Conservation (phyloP, 1,140 invertebrate genomes). For the Drosophila seguyi region DNA sequence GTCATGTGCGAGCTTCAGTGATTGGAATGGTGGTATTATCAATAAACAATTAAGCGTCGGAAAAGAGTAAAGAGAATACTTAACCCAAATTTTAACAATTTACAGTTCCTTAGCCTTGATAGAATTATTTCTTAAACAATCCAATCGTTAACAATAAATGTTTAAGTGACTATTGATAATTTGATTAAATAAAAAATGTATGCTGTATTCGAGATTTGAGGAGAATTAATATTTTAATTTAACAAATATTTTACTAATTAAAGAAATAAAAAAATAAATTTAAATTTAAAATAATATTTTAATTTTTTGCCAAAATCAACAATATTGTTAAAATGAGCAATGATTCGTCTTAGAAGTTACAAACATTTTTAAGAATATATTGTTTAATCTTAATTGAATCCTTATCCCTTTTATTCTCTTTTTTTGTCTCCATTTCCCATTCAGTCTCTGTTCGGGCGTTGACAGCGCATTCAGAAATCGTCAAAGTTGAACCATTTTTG, state of each 20-base stretch:
- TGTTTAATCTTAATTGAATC: neutral
- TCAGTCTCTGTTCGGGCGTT: neutral
- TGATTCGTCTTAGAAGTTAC: too few species aligned
- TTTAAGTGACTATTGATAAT: neutral
- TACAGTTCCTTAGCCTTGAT: constrained; percentile 4
- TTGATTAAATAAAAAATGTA: too few species aligned
- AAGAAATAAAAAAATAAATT: too few species aligned
- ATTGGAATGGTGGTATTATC: constrained; percentile 20
- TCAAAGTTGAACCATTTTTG: constrained; percentile 34
- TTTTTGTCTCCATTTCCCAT: neutral
- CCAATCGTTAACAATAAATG: neutral
- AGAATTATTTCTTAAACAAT: constrained; percentile 21
- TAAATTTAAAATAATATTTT: too few species aligned
- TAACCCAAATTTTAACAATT: constrained; percentile 26
- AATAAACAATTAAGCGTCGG: constrained; percentile 28
- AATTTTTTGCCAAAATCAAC: neutral
- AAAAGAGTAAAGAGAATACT: constrained; percentile 27
- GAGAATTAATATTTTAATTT: neutral
- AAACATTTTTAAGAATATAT: too few species aligned
- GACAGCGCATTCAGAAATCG: constrained; percentile 39
- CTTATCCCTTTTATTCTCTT: neutral
- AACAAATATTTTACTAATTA: neutral
- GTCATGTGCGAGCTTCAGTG: constrained; percentile 44
- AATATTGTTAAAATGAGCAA: neutral
- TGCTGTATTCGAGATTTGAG: too few species aligned